Evolutionary conservation across 2,888 invertebrate species (phyloP).

Genomic region (Heterodera filipjevi): DNA sequence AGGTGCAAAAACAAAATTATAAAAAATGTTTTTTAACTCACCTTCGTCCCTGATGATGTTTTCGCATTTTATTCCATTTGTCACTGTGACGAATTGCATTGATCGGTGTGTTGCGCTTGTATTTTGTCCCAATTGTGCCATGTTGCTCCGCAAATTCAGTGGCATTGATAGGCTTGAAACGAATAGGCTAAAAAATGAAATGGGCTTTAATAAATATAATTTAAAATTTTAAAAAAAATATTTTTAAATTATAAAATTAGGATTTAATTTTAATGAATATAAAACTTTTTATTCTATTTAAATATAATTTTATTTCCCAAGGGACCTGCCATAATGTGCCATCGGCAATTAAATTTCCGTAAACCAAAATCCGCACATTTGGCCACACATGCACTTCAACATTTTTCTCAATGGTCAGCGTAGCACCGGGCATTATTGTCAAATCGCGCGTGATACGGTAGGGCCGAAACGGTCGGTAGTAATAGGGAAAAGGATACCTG

Average conservation of each 20-base stretch:
- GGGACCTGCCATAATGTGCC: conserved; percentile 75
- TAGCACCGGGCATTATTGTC: conserved; percentile 92
- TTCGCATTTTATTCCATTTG: conserved; percentile 9
- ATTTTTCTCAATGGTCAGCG: conserved; percentile 83
- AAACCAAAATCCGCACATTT: conserved; percentile 75
- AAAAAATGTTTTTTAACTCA: too few relatives aligned
- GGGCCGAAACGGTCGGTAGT: conserved; percentile 49
- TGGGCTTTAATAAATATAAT: too few relatives aligned
- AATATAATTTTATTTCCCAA: too few relatives aligned
- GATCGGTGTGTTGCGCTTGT: conserved; percentile 33
- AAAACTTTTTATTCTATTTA: too few relatives aligned
- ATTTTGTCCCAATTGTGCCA: conserved; percentile 51
- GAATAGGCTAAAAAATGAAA: conserved; percentile 60
- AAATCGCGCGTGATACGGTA: conserved; percentile 74
- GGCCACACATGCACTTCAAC: conserved; percentile 85
- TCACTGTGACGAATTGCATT: neutral
- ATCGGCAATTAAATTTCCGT: conserved; percentile 84
- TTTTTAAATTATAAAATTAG: neutral
- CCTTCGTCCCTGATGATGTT: neutral
- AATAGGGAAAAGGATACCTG: conserved; percentile 42
- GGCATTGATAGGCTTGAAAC: conserved; percentile 64
- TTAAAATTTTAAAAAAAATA: too few relatives aligned
- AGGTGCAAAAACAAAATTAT: too few relatives aligned
- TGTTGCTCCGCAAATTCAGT: conserved; percentile 57
- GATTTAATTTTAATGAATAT: too few relatives aligned